Conservation (phyloP, 1,140 invertebrate species). For the Calephelis virginiensis region DNA sequence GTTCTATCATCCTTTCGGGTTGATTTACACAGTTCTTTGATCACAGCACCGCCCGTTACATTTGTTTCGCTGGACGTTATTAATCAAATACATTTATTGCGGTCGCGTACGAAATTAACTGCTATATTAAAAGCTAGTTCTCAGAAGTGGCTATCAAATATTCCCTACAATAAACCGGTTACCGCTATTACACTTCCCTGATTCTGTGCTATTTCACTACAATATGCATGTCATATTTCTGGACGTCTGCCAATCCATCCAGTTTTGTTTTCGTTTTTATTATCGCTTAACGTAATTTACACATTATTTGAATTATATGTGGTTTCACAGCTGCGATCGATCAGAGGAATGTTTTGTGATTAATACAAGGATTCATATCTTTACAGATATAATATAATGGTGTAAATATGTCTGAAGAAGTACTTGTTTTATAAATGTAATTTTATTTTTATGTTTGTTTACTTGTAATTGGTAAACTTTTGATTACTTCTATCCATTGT, state of each 20-base stretch:
- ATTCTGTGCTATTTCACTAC: constrained; percentile 50
- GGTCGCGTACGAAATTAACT: constrained; percentile 65
- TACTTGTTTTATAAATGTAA: no score
- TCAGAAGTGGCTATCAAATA: constrained; percentile 74
- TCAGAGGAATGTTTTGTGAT: constrained; percentile 2
- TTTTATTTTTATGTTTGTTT: no score
- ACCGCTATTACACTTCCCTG: constrained; percentile 52
- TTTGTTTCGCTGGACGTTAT: constrained; percentile 64
- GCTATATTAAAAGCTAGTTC: constrained; percentile 65
- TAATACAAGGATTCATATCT: background rate
- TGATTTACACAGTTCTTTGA: constrained; percentile 65
- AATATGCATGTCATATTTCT: constrained; percentile 53
- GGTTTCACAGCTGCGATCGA: constrained; percentile 3
- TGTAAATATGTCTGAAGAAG: no score
- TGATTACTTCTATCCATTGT: no score
- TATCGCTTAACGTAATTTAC: constrained; percentile 20
- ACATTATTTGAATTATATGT: constrained; percentile 15
- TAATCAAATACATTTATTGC: constrained; percentile 73
- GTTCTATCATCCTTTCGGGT: constrained; percentile 53
- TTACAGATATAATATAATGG: background rate
- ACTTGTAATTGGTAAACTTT: no score
- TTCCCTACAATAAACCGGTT: constrained; percentile 67
- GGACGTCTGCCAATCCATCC: constrained; percentile 59
- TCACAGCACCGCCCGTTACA: constrained; percentile 57
- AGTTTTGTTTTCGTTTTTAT: constrained; percentile 19